phyloP scores from a whole-genome alignment of 2,113 vertebrate species.

The Mohoua ochrocephala region DNA sequence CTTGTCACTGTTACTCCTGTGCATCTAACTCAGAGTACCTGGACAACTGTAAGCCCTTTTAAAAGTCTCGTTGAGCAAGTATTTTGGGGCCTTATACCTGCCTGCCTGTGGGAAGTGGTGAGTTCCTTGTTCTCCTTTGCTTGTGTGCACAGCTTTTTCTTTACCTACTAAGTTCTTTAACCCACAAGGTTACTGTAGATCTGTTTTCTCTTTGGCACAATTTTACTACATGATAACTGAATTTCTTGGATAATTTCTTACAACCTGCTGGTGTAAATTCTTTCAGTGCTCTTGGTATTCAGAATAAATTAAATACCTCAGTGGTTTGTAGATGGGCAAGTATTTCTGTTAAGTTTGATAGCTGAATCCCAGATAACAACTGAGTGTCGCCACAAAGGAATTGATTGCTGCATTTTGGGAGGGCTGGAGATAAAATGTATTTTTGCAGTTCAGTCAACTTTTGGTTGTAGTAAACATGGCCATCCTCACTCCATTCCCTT shows the following conservation, averaged over 20 bases:
- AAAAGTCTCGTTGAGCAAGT: not conserved
- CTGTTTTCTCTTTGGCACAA: not conserved
- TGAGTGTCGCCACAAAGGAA: accelerated
- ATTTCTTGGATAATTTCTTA: not conserved
- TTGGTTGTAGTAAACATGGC: not conserved
- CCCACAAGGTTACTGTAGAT: not conserved
- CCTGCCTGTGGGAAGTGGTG: accelerated
- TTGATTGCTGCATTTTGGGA: not conserved
- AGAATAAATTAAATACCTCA: not conserved
- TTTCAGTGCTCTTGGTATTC: not conserved
- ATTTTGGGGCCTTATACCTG: not conserved
- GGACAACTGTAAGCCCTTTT: not conserved
- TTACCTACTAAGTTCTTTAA: not conserved
- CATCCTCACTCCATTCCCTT: not conserved
- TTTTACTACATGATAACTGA: not conserved
- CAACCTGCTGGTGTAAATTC: not conserved
- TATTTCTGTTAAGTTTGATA: not conserved
- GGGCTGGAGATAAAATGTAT: not conserved
- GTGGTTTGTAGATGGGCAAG: not conserved
- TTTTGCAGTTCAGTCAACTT: not conserved
- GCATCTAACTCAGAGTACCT: not conserved
- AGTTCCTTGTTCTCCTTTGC: not conserved
- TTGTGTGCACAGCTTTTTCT: not conserved
- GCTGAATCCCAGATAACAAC: not conserved
- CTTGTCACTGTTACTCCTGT: not conserved